A percentile compares a stretch with the other conserved stretches of the same genome.
phyloP scores from a whole-genome alignment of 2,113 vertebrate species.

The Phrynosoma blainvillii region DNA sequence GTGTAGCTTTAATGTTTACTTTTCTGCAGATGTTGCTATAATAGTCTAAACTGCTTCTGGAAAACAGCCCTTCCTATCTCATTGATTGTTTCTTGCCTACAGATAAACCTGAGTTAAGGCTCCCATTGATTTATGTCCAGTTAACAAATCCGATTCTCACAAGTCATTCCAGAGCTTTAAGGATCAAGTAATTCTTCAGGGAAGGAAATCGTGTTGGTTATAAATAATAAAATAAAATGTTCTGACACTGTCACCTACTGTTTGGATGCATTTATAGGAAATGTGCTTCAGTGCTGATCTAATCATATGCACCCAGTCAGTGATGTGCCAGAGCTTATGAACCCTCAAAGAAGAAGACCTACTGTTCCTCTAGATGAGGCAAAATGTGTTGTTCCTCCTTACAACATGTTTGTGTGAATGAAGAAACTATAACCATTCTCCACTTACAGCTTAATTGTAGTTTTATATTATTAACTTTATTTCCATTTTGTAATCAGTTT shows the following conservation, averaged over 20 bases:
- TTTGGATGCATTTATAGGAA: not conserved
- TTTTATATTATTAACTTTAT: not conserved
- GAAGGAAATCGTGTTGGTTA: not conserved
- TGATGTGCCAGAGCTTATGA: not conserved
- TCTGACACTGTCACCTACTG: not conserved
- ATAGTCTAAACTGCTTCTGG: constrained; percentile 67
- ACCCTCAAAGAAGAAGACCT: not conserved
- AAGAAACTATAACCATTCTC: not conserved
- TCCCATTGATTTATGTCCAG: constrained; percentile 74
- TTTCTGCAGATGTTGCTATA: constrained; percentile 53
- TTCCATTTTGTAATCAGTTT: too few species aligned
- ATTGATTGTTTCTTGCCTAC: constrained; percentile 74
- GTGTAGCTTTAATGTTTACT: constrained; percentile 27
- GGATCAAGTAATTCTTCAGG: constrained; percentile 67
- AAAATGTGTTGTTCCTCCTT: not conserved
- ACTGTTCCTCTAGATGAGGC: not conserved
- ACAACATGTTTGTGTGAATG: not conserved
- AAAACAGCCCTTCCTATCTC: constrained; percentile 58
- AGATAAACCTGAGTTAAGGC: constrained; percentile 73
- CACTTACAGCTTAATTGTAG: not conserved
- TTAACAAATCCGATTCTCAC: constrained; percentile 71
- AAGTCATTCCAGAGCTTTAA: constrained; percentile 71
- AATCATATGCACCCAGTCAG: not conserved
- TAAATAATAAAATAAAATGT: not conserved
- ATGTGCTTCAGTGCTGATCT: not conserved